Evolutionary conservation across 2,888 invertebrate species (phyloP), one percentile per base, ranked within the genome.

Genomic region (Caradrina kadenii): DNA sequence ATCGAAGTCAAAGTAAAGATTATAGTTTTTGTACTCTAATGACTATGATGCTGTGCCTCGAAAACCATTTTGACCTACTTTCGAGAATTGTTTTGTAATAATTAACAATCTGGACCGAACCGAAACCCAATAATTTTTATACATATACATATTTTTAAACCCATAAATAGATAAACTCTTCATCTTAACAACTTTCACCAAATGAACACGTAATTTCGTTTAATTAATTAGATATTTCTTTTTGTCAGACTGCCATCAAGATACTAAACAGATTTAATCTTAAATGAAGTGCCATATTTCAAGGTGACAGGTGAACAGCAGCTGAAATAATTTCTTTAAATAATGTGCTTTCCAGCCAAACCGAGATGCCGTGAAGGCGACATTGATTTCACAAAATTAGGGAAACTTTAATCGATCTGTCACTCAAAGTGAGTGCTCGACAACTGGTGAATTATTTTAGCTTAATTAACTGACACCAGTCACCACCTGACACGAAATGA

Each of bases 391-490:
- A 78, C 81, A 65, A 80, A 81, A 83, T 85, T 81, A 74, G 63
- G 69, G 56, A 76, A 82, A 82, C 84, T 90, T 91, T 86, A 90
- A 90, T 90, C 88, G 86, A 88, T 85, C 88, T 89, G 90, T 87
- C 90, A 87, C 79, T 89, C 88, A 85, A 85, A 75, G 75, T 63
- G 72, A 76, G 60, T 59, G 64, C 73, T 74, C 63, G 42, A 76
- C 71, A 80, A 82, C 73, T 73, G 69, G 70, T 63, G 64, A 78
- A 73, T 78, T 79, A 80, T 80, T 81, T 79, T 67, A 74, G 61
- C 61, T 75, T 74, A 80, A 80, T 84, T 76, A 83, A 73, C 67
- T 76, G 73, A 76, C 71, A 79, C 22, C 67, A 72, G 73, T 74
- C 71, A 79, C 22, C 69, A 72, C 69, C 73, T 76, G 79, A 79